Conservation (phyloP, 2,113 vertebrate species). For the Tiliqua scincoides region DNA sequence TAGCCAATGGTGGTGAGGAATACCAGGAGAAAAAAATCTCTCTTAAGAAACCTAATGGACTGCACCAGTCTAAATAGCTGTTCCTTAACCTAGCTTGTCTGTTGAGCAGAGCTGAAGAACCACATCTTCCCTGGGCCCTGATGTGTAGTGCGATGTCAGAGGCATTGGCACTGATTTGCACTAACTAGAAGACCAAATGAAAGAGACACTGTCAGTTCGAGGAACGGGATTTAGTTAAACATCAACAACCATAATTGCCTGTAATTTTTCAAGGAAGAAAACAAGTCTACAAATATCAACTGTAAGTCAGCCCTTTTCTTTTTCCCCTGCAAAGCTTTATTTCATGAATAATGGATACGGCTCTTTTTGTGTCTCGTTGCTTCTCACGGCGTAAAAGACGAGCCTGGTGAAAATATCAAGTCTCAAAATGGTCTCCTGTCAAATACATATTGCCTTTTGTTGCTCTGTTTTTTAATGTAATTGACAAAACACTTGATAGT, state of each 20-base stretch:
- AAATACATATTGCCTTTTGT: conserved; percentile 63
- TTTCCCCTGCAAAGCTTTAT: conserved; percentile 46
- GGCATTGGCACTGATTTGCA: conserved; percentile 42
- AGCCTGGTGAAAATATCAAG: conserved; percentile 62
- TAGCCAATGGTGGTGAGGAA: neutral
- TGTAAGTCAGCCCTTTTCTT: conserved; percentile 26
- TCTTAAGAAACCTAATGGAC: conserved; percentile 22
- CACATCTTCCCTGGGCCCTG: conserved; percentile 47
- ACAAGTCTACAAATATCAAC: conserved; percentile 33
- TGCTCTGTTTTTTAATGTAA: conserved; percentile 73
- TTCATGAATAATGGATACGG: conserved; percentile 75
- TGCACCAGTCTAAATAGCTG: neutral
- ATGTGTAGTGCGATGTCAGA: conserved; percentile 47
- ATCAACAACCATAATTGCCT: conserved; percentile 27
- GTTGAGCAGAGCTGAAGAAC: conserved; percentile 27
- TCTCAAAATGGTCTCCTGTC: conserved; percentile 65
- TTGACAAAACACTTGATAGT: conserved; percentile 71
- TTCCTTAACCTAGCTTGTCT: conserved; percentile 9
- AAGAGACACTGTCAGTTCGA: conserved; percentile 41
- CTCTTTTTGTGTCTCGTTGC: conserved; percentile 59
- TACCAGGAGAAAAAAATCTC: neutral
- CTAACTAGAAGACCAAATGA: conserved; percentile 34
- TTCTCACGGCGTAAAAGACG: conserved; percentile 43
- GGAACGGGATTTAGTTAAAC: conserved; percentile 49
- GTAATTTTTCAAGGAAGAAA: conserved; percentile 19